Evolutionary conservation across 2,113 vertebrate species (phyloP).

Genomic region (Speoplatyrhinus poulsoni): DNA sequence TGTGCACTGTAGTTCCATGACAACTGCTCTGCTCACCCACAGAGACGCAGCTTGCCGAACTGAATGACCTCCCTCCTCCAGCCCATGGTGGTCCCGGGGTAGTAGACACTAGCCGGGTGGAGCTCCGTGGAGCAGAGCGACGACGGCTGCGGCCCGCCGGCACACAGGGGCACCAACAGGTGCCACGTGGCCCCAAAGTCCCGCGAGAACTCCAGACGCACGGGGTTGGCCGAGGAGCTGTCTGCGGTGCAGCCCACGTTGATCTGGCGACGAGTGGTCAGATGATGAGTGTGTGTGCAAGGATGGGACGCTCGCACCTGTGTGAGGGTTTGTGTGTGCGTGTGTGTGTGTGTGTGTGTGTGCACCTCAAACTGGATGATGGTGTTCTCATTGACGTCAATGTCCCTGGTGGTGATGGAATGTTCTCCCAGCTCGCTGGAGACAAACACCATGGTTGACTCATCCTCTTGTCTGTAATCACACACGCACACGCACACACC

Average conservation of each 20-base stretch:
- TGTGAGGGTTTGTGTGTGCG: background rate
- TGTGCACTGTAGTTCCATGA: background rate
- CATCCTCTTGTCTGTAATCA: conserved; percentile 88
- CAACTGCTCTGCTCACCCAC: conserved; percentile 82
- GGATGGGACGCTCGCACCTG: background rate
- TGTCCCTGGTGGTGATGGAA: conserved; percentile 92
- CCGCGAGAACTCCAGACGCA: conserved; percentile 91
- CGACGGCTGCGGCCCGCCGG: conserved; percentile 86
- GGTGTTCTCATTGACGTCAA: conserved; percentile 94
- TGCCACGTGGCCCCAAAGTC: conserved; percentile 97
- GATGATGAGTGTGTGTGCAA: background rate
- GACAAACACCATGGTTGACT: conserved; percentile 97
- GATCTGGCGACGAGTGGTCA: conserved; percentile 78
- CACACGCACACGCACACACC: conserved; percentile 25
- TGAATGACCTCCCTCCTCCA: conserved; percentile 95
- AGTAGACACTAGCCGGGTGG: conserved; percentile 94
- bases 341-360: conserved; percentile 7
- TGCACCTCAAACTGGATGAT: conserved; percentile 97
- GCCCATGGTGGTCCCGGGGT: conserved; percentile 89
- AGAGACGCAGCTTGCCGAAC: conserved; percentile 91
- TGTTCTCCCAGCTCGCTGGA: conserved; percentile 95
- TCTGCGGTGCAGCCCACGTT: conserved; percentile 94
- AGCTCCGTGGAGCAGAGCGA: conserved; percentile 95
- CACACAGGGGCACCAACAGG: conserved; percentile 91
- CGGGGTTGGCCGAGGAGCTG: conserved; percentile 86